These are phyloP conservation scores for Sinelater perroti DNA, from an alignment of 2,888 invertebrate species.

Conservation along the genomic window DNA sequence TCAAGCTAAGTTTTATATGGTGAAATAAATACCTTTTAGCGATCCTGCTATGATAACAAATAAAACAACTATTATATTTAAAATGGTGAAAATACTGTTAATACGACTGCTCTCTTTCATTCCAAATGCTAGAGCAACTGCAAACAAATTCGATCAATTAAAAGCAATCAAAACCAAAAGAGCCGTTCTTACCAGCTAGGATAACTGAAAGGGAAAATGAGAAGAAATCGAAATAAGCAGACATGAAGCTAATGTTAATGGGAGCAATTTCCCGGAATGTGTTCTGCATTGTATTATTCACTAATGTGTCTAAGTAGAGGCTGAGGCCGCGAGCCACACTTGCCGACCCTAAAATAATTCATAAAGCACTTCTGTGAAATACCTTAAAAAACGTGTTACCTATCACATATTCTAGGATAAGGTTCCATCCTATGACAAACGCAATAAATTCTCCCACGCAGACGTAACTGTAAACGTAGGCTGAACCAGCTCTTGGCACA, in stretches of 20 bases:
- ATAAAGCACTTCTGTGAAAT: not conserved
- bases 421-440: slow-evolving; percentile 93
- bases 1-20: too few species aligned
- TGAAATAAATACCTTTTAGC: slow-evolving; percentile 67
- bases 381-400: too few species aligned
- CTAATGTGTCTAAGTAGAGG: slow-evolving; percentile 76
- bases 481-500: slow-evolving; percentile 89
- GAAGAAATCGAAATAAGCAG: slow-evolving; percentile 79
- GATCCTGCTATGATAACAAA: slow-evolving; percentile 85
- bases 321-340: slow-evolving; percentile 83
- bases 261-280: slow-evolving; percentile 71
- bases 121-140: slow-evolving; percentile 80
- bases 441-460: slow-evolving; percentile 92
- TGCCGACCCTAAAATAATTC: slow-evolving; percentile 71
- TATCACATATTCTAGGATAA: slow-evolving; percentile 88
- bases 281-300: slow-evolving; percentile 71
- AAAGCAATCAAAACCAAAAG: too few species aligned
- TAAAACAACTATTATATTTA: slow-evolving; percentile 82
- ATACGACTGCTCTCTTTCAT: slow-evolving; percentile 87
- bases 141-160: slow-evolving; percentile 46
- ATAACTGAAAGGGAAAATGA: slow-evolving; percentile 76
- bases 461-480: slow-evolving; percentile 93
- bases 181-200: slow-evolving; percentile 66
- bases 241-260: slow-evolving; percentile 70
- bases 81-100: slow-evolving; percentile 86